Evolutionary conservation across 2,888 invertebrate species (phyloP), one percentile per base, ranked within the genome.

Genomic region (Eulithis testata): DNA sequence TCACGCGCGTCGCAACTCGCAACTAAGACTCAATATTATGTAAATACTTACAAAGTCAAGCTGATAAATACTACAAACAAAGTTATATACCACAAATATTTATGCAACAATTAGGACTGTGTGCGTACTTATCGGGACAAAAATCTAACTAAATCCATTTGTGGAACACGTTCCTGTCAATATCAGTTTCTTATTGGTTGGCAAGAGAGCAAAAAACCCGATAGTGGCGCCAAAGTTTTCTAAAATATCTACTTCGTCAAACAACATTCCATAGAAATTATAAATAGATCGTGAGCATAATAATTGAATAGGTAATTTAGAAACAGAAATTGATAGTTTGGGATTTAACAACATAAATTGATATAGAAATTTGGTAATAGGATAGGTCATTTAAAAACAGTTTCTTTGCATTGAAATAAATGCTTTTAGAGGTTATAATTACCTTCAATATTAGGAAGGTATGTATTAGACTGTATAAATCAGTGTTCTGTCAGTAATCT

Each of bases 141-240:
- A 47, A 49, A 21, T 49, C 14, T 6, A 14, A 21, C 49, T 21
- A 49, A 49, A 9, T 21, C 63, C 61, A 58, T 56, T 66, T 59
- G 14, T 43, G 47, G 59, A 66, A 49, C 49, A 14, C 60, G 40
- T 47, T 60, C 12, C 11, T 9, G 53, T 60, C 11, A 11, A 47
- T 44, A 56, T 40, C 45, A 40, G 61, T 59, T 61, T 50, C 9
- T 45, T 45, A 61, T 65, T 66, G 57, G 65, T 36, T 60, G 37
- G 51, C 50, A 37, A 37, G 59, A 21, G 50, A 0, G 5, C 21
- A 21, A 21, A 12, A 12, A 11, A 2, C 11, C 11, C 37, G 37
- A 4, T 53, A 12, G 58, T 36, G 27, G 53, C 54, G 63, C 58
- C 53, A 54, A 44, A 51, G 59, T 50, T 54, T 44, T 58, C 43